Evolutionary conservation across 2,797 vertebrate genomes (phyloP), one percentile per base, ranked within the genome.

Genomic region (Pteronotus mesoamericanus): DNA sequence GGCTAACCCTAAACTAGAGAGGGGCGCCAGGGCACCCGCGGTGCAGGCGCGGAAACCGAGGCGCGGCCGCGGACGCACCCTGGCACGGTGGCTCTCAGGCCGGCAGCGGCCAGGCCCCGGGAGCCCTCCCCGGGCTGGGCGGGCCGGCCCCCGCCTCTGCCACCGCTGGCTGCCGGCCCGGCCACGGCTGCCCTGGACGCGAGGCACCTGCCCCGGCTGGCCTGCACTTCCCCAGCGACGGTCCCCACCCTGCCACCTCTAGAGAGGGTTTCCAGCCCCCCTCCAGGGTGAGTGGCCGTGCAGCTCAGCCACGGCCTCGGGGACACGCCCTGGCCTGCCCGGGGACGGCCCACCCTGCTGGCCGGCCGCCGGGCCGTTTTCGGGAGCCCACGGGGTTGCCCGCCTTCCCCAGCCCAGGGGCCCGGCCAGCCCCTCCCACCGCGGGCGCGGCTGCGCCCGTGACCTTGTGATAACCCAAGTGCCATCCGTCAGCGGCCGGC

Each of bases 401-500:
- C 37, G 1, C 77, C 89, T 85, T 32, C 69, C 77, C 48, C 3
- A 0, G 82, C 1, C 32, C 16, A 0, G 18, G 26, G 6, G 48
- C 82, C 79, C 0, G 1, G 18, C 55, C 6, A 0, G 61, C 88
- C 89, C 77, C 94, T 93, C 90, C 78, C 8, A 32, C 1, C 0
- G 94, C n/a, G 39, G 94, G 92, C 22, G 89, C 6, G 39, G 98
- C 98, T 98, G 98, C 99, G 98, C 98, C 98, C 97, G 98, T 99
- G 99, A 99, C 99, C 99, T 99, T 99, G 99, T 98, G 99, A 99
- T 99, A 99, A 99, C 99, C 99, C 89, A 95, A 98, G 98, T 99
- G 99, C 97, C 99, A 99, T 99, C 98, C 98, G 99, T 99, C 99
- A 99, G 99, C 99, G 98, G 99, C 99, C 98, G 98, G 99, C 99